These are phyloP conservation scores for Orchestes rusci DNA, from an alignment of 2,888 invertebrate genomes.

Conservation along the genomic window DNA sequence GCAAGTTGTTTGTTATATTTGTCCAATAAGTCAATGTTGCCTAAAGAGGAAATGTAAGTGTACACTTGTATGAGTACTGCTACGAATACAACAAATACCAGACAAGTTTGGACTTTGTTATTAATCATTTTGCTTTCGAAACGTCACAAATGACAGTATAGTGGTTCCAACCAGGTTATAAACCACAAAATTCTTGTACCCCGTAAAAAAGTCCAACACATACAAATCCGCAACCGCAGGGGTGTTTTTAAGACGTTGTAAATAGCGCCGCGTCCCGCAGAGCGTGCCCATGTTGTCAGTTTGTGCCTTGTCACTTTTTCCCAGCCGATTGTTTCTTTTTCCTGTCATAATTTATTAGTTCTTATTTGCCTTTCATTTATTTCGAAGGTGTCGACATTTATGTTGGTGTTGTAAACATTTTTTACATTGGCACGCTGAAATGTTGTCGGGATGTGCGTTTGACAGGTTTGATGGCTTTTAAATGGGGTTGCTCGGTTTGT, in stretches of 20 bases:
- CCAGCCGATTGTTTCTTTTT: constrained; percentile 27
- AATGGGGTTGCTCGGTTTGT: no score
- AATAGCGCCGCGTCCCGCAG: constrained; percentile 26
- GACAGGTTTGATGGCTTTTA: constrained; percentile 6
- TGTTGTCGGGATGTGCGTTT: no score
- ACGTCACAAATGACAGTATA: no score
- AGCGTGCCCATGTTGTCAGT: constrained; percentile 24
- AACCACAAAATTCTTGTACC: no score
- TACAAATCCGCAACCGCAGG: constrained; percentile 22
- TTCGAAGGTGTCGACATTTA: constrained; percentile 24
- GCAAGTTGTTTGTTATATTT: no score
- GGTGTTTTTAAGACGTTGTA: constrained; percentile 26
- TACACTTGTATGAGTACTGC: no score
- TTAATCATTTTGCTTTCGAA: no score
- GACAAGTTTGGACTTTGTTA: no score
- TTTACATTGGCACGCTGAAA: constrained; percentile 21
- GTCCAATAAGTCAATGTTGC: no score
- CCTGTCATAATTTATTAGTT: constrained; percentile 28
- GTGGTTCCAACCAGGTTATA: no score
- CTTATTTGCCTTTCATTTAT: constrained; percentile 27
- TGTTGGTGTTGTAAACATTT: constrained; percentile 19
- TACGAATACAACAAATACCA: no score
- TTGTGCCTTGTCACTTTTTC: constrained; percentile 29
- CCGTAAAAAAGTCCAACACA: constrained; percentile 2
- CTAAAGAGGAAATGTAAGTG: no score